These are phyloP conservation scores for Phyllotreta cruciferae DNA, from an alignment of 2,888 invertebrate genomes.

Conservation along the genomic window DNA sequence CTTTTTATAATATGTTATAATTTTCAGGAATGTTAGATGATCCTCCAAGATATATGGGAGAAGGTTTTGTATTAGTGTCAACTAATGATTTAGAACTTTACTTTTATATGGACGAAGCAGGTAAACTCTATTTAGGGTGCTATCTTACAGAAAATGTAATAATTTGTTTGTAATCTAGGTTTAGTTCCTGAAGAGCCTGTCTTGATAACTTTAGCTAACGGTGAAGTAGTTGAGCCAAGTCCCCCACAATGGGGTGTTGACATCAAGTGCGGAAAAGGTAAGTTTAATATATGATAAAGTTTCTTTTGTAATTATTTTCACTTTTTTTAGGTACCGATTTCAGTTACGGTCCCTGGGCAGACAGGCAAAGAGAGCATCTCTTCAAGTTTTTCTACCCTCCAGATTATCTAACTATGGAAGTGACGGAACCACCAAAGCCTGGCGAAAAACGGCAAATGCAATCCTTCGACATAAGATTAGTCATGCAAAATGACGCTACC, in stretches of 20 bases:
- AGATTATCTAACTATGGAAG: constrained; percentile 79
- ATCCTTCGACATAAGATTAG: constrained; percentile 90
- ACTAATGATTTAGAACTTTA: constrained; percentile 94
- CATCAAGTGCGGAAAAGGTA: constrained; percentile 91
- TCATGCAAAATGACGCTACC: constrained; percentile 90
- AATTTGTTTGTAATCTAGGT: constrained; percentile 26
- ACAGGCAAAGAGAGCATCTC: constrained; percentile 92
- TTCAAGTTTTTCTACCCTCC: constrained; percentile 96
- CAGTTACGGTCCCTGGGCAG: constrained; percentile 99
- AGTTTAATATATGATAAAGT: not conserved
- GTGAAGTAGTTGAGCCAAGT: constrained; percentile 90
- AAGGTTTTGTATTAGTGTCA: constrained; percentile 96
- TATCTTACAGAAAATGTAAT: not conserved
- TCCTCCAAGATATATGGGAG: constrained; percentile 97
- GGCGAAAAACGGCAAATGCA: constrained; percentile 89
- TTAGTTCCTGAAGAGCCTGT: constrained; percentile 92
- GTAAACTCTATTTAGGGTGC: constrained; percentile 52
- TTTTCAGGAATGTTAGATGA: constrained; percentile 80
- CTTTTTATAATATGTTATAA: not conserved
- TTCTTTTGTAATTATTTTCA: not conserved
- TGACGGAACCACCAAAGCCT: constrained; percentile 82
- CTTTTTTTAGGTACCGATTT: constrained; percentile 75
- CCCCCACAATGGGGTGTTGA: constrained; percentile 96
- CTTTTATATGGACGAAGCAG: constrained; percentile 97
- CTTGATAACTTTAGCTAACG: constrained; percentile 86